Base-by-base conservation (phyloP, 1,140 invertebrate genomes). In the Campodea augens region DNA sequence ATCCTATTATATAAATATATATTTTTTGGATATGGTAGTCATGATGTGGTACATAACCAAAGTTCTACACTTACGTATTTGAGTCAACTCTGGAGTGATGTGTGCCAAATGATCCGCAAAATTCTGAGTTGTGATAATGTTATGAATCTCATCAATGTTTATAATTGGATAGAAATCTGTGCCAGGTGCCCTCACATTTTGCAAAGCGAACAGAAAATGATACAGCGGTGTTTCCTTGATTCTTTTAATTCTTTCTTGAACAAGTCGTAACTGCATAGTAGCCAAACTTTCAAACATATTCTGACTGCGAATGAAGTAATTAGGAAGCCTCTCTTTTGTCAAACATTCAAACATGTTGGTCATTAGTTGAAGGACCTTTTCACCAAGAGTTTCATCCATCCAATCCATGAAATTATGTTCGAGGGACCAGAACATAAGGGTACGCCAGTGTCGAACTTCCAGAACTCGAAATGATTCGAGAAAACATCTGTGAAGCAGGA, bases 351-450 rank as follows among this genome's bases (percentile, higher is more conserved):
- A 68, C 1, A 55, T 54, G 15, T 67, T 60, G 0, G 85, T 61
- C 38, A 84, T 68, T 21, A 67, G 59, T 37, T 72, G 55, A n/a
- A 84, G 52, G 19, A 21, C 15, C 25, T 69, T 71, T 51, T 74
- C 69, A 13, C 80, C 80, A 0, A 79, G 61, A 27, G 72, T 62
- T 56, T 77, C 70, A 49, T 81, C 75, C 0, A 73, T 67, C 79
- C 78, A 84, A 38, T 67, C 71, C 2, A 66, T 66, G 22, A 71
- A 70, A 48, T 75, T 70, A 21, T 65, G 51, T 56, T 86, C 81
- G 48, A 78, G 77, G 58, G 81, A 67, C 76, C 77, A 81, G 55
- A 81, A 83, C n/a, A 86, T 56, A 53, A 77, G 72, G 43, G 74
- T 76, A 44, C 77, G 70, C n/a, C 85, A 68, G 55, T 85, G 81